Evolutionary conservation across 2,797 vertebrate species (phyloP), one percentile per base, ranked within the genome.

Genomic region (Simalia tracyae): DNA sequence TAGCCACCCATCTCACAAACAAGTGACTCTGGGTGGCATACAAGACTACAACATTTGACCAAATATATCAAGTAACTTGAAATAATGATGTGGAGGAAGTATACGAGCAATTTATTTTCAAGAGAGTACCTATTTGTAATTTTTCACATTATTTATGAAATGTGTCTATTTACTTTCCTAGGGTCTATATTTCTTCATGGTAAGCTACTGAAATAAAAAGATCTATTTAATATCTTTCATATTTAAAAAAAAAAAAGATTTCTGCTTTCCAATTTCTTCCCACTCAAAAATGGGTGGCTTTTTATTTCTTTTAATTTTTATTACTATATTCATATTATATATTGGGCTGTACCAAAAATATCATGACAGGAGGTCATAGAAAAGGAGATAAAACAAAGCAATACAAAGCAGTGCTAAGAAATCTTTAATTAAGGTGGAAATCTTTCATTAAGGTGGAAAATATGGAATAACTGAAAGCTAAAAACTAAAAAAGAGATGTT

Each of bases 381-480:
- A 76, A 76, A 76, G 22, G 2, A 76, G 31, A 76, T 76, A 76
- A 76, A 42, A 31, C 17, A 76, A 17, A 76, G 17, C 17, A 76
- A 46, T 81, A 19, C 8, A 46, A 81, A 81, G 11, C 17, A 81
- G 72, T 81, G 42, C 0, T 81, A 81, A 24, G 42, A 76, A 72
- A 81, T 81, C 9, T 81, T 46, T 81, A 5, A 46, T 24, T 46
- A 46, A 81, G 9, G 42, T 81, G 19, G 42, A 76, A 72, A 81
- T 81, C 9, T 81, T 46, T 81, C 4, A 46, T 24, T 46, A 46
- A 81, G 9, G 42, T 81, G 19, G 42, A 46, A 81, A 24, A 81
- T 46, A 81, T 81, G 72, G 72, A 46, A 76, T 66, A 81, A 15
- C 26, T 87, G n/a, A 10, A 94, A 92, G 95, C 92, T 76, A 57